A percentile compares a stretch with the other conserved stretches of the same genome.
Evolutionary conservation across 1,140 invertebrate species (phyloP).

Genomic region (Drosophila chauvacae): DNA sequence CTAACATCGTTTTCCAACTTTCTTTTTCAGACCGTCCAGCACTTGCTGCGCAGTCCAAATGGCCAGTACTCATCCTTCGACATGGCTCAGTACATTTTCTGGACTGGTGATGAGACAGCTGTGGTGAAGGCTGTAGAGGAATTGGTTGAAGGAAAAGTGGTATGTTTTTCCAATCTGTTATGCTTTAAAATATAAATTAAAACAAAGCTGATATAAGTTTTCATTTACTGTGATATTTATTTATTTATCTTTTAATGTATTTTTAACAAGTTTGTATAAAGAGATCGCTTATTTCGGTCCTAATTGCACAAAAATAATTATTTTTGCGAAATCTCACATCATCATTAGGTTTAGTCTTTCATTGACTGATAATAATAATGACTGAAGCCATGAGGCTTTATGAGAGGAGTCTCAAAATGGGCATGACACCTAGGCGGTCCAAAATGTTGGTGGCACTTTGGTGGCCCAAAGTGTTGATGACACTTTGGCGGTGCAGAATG

Average conservation of each 20-base stretch:
- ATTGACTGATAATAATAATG: slow-evolving; percentile 25
- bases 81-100: slow-evolving; percentile 91
- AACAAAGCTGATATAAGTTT: background rate
- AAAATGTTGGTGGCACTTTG: slow-evolving; percentile 3
- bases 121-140: slow-evolving; percentile 90
- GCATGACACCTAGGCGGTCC: background rate
- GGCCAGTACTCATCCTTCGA: slow-evolving; percentile 89
- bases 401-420: slow-evolving; percentile 9
- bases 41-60: slow-evolving; percentile 84
- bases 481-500: slow-evolving; percentile 3
- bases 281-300: background rate
- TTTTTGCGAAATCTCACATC: background rate
- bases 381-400: slow-evolving; percentile 13
- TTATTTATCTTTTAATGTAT: background rate
- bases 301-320: background rate
- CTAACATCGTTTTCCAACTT: background rate
- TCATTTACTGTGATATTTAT: background rate
- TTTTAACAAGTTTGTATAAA: background rate
- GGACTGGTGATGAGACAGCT: slow-evolving; percentile 91
- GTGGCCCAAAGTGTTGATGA: slow-evolving; percentile 2
- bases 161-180: slow-evolving; percentile 78
- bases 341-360: slow-evolving; percentile 19
- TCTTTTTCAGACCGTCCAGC: slow-evolving; percentile 76
- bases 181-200: background rate
- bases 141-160: slow-evolving; percentile 89